Evolutionary conservation across 2,797 vertebrate species (phyloP).

Genomic region (Argya squamiceps): DNA sequence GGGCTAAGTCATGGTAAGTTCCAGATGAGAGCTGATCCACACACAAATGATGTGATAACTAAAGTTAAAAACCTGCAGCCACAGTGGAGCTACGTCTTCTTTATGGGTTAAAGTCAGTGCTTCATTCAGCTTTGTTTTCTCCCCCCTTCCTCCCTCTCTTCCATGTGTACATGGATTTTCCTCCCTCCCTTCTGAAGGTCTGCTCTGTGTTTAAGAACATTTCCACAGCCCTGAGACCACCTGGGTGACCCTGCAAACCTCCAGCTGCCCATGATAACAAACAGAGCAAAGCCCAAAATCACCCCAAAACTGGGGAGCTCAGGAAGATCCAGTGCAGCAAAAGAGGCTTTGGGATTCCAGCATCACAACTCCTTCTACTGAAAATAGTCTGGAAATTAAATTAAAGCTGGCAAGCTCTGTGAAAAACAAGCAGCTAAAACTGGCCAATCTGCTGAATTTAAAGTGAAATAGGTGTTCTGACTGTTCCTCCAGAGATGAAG

Average conservation of each 20-base stretch:
- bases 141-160: neutral
- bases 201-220: neutral
- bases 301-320: neutral
- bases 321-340: neutral
- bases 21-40: neutral
- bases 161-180: rapidly evolving
- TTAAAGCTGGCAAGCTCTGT: neutral
- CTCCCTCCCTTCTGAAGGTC: neutral
- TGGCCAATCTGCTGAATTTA: neutral
- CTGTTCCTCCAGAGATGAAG: neutral
- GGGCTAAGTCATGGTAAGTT: neutral
- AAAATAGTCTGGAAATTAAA: slow-evolving; percentile 13
- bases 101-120: neutral
- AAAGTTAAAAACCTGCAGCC: neutral
- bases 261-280: neutral
- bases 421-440: neutral
- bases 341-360: neutral
- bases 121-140: neutral
- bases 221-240: neutral
- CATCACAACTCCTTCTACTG: neutral
- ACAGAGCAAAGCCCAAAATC: neutral
- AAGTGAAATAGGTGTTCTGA: neutral
- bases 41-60: neutral
- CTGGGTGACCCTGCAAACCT: neutral
- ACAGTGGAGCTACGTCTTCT: neutral